These are phyloP conservation scores for Thrips palmi DNA, from an alignment of 1,140 invertebrate species.

Conservation along the genomic window DNA sequence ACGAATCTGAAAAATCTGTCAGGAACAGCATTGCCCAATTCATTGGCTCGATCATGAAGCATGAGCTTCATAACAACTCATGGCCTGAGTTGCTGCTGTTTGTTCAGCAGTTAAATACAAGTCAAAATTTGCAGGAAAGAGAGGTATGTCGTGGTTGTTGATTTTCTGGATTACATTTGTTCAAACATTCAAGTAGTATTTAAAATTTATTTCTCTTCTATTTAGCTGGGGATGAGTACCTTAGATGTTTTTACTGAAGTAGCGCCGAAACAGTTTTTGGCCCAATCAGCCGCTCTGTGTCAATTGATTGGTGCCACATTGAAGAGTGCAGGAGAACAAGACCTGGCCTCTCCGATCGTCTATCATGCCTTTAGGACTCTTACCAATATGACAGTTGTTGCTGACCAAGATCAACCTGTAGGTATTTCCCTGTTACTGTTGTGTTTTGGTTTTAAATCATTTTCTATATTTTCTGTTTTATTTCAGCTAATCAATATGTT, in stretches of 20 bases:
- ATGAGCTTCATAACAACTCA: constrained; percentile 41
- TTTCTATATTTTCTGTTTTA: constrained; percentile 11
- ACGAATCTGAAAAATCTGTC: constrained; percentile 38
- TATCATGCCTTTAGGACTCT: constrained; percentile 40
- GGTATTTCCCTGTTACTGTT: constrained; percentile 12
- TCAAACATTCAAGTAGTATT: constrained; percentile 5
- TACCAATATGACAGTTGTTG: constrained; percentile 34
- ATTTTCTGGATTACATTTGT: constrained; percentile 8
- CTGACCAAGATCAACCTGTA: constrained; percentile 37
- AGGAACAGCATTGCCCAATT: constrained; percentile 43
- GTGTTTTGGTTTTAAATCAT: neutral
- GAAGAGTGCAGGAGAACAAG: constrained; percentile 25
- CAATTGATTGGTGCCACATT: constrained; percentile 31
- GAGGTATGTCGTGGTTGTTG: constrained; percentile 27
- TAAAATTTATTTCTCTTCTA: constrained; percentile 14
- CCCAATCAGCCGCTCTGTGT: constrained; percentile 11
- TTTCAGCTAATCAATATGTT: constrained; percentile 36
- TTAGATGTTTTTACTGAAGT: constrained; percentile 41
- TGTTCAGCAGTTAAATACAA: constrained; percentile 34
- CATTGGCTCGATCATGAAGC: constrained; percentile 45
- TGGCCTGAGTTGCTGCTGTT: constrained; percentile 56
- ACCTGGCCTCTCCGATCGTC: constrained; percentile 28
- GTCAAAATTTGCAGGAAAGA: constrained; percentile 31
- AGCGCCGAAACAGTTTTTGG: constrained; percentile 29
- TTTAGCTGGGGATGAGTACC: constrained; percentile 43